These are phyloP conservation scores for Etheostoma spectabile DNA, from an alignment of 2,113 vertebrate genomes.

Conservation along the genomic window DNA sequence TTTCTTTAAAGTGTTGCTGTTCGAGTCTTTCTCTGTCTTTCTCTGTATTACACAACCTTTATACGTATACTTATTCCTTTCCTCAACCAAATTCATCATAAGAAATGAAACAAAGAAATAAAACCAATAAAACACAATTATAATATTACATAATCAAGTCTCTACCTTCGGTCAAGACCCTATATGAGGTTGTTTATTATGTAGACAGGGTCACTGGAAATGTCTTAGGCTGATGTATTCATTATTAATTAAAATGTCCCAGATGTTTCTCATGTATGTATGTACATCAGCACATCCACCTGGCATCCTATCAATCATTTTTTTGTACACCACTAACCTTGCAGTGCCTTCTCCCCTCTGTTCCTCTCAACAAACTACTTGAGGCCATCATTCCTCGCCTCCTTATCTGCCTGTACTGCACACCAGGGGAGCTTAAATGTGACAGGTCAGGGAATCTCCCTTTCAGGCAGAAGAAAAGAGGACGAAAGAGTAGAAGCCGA, in stretches of 20 bases:
- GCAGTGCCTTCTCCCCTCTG: background rate
- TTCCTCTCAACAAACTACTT: background rate
- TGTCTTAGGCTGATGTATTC: background rate
- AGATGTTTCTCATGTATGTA: background rate
- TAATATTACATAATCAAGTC: background rate
- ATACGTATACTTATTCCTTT: too few species aligned
- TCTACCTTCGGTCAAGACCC: background rate
- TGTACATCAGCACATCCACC: background rate
- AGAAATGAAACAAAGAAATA: too few species aligned
- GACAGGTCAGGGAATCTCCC: conserved; percentile 11
- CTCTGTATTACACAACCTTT: too few species aligned
- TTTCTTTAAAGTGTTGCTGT: too few species aligned
- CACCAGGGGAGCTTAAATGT: conserved; percentile 20
- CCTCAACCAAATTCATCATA: too few species aligned
- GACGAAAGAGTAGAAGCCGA: background rate
- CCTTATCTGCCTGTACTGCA: conserved; percentile 18
- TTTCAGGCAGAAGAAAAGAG: conserved; percentile 11
- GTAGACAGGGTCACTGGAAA: background rate
- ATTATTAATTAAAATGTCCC: background rate
- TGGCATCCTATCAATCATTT: conserved; percentile 6
- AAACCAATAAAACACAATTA: too few species aligned
- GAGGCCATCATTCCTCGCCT: conserved; percentile 28
- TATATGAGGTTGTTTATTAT: background rate
- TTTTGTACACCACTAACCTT: background rate
- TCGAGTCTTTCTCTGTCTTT: too few species aligned